These are phyloP conservation scores for Percina caprodes DNA, from an alignment of 2,113 vertebrate species.

Conservation along the genomic window DNA sequence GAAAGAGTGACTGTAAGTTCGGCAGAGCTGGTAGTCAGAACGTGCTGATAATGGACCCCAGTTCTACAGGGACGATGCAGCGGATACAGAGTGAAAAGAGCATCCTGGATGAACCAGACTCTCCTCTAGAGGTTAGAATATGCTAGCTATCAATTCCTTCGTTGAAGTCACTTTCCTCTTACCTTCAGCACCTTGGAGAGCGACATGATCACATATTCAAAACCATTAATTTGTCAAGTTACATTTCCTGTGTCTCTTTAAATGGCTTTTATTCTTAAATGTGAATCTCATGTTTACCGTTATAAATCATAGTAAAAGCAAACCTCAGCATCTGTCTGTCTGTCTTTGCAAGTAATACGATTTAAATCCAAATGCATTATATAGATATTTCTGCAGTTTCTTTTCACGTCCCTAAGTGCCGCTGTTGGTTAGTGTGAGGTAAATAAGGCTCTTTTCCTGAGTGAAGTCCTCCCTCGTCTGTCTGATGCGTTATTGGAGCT, in stretches of 20 bases:
- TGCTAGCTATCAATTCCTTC: conserved; percentile 9
- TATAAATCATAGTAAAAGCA: no score
- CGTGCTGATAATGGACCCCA: no score
- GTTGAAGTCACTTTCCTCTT: conserved; percentile 42
- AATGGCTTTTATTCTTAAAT: no score
- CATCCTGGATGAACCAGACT: conserved; percentile 8
- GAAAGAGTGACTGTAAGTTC: no score
- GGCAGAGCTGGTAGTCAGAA: no score
- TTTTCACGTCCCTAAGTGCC: conserved; percentile 83
- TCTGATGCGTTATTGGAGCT: background rate
- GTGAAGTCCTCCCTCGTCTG: conserved; percentile 14
- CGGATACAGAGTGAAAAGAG: no score
- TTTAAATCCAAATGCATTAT: background rate
- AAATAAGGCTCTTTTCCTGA: background rate
- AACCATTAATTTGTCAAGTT: background rate
- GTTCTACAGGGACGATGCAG: no score
- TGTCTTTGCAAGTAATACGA: background rate
- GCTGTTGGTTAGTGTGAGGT: conserved; percentile 83
- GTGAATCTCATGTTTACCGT: no score
- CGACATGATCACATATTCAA: accelerated
- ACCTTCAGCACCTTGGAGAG: conserved; percentile 44
- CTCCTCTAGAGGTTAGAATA: conserved; percentile 42
- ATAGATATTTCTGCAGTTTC: conserved; percentile 70
- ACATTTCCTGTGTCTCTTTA: accelerated
- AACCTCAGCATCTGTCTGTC: background rate